Conservation (phyloP, 2,888 invertebrate species). For the Pecten maximus region DNA sequence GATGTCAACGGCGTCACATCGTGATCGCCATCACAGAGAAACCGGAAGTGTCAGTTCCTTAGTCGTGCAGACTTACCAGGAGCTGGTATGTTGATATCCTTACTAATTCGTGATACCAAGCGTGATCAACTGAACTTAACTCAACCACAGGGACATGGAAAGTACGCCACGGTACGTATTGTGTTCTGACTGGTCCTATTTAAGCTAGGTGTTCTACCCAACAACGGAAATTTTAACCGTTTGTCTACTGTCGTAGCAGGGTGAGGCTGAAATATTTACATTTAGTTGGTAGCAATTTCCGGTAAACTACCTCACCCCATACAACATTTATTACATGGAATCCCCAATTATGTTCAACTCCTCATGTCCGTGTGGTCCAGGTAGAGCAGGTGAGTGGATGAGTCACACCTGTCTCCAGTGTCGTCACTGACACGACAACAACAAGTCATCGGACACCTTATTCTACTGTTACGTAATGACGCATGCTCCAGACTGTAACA, state of each 20-base stretch:
- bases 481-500: neutral
- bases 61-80: neutral
- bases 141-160: neutral
- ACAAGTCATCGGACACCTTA: neutral
- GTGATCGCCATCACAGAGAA: neutral
- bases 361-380: neutral
- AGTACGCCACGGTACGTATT: neutral
- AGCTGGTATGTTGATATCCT: neutral
- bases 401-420: neutral
- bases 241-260: no score
- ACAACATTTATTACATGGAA: no score
- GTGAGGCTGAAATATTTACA: no score
- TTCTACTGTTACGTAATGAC: neutral
- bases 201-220: no score
- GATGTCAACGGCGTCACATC: neutral
- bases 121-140: neutral
- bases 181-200: no score
- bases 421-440: neutral
- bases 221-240: no score
- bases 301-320: no score
- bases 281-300: no score
- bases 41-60: neutral
- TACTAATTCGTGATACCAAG: neutral
- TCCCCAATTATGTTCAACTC: neutral
- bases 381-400: neutral